Evolutionary conservation across 1,140 invertebrate genomes (phyloP).

Genomic region (Bombus huntii): DNA sequence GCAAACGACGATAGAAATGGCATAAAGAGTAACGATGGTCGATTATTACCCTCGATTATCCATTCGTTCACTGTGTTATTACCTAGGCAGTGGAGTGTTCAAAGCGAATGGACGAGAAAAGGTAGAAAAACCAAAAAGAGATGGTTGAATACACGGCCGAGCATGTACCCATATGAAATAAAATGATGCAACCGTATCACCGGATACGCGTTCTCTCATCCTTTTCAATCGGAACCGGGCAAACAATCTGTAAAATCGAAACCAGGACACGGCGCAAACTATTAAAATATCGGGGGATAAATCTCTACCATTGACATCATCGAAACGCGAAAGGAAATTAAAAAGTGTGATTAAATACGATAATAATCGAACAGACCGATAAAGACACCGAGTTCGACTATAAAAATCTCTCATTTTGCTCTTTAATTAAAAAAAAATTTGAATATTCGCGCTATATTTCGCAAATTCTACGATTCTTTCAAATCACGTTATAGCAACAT

Average conservation of each 20-base stretch:
- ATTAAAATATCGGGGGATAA: constrained; percentile 32
- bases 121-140: not conserved
- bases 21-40: not conserved
- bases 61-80: not conserved
- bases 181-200: not conserved
- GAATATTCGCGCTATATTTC: not conserved
- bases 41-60: constrained; percentile 33
- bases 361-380: not conserved
- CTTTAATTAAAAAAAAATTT: not conserved
- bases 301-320: not conserved
- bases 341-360: constrained; percentile 4
- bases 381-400: not conserved
- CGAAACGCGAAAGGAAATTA: constrained; percentile 3
- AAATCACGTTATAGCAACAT: too few relatives aligned
- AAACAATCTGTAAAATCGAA: constrained; percentile 31
- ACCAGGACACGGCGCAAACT: not conserved
- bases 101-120: not conserved
- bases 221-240: not conserved
- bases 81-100: not conserved
- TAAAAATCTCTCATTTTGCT: not conserved
- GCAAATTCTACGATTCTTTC: too few relatives aligned
- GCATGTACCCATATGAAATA: not conserved
- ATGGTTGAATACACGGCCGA: not conserved
- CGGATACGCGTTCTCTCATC: too few relatives aligned
- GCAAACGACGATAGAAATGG: constrained; percentile 18